Percentiles rank a stretch among this genome's conserved stretches.
Conservation (phyloP, 2,113 vertebrate genomes). For the Crypturellus undulatus region DNA sequence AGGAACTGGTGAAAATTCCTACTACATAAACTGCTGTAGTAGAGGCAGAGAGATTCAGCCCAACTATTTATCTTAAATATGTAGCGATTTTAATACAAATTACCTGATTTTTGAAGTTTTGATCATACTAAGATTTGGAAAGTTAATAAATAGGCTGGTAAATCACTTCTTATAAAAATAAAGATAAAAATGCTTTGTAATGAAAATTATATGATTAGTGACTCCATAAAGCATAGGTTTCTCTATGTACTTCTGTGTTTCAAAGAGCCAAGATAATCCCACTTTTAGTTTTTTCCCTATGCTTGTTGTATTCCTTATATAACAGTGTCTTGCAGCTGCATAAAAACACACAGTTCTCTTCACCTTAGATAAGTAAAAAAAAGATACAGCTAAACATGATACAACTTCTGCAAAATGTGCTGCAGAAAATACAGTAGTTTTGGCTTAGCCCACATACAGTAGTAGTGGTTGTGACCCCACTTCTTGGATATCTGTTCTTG, state of each 20-base stretch:
- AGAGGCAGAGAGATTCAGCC: background rate
- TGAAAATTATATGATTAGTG: background rate
- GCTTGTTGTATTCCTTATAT: background rate
- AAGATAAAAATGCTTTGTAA: background rate
- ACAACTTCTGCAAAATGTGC: background rate
- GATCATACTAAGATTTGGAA: background rate
- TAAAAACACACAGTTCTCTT: background rate
- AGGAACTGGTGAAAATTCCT: background rate
- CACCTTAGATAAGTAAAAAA: background rate
- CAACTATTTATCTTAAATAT: background rate
- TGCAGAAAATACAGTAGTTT: background rate
- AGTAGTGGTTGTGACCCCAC: background rate
- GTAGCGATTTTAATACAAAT: fast-evolving
- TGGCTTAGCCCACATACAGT: background rate
- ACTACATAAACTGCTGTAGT: background rate
- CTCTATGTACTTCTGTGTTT: background rate
- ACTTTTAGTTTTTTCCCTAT: background rate
- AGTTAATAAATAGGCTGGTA: background rate
- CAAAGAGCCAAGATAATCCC: background rate
- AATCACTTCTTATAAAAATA: background rate
- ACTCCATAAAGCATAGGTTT: background rate
- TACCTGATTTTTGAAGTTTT: background rate
- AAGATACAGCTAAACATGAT: background rate
- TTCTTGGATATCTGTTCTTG: background rate
- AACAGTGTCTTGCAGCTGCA: background rate